phyloP scores from a whole-genome alignment of 2,113 vertebrate genomes.

The Plecturocebus donacophilus region DNA sequence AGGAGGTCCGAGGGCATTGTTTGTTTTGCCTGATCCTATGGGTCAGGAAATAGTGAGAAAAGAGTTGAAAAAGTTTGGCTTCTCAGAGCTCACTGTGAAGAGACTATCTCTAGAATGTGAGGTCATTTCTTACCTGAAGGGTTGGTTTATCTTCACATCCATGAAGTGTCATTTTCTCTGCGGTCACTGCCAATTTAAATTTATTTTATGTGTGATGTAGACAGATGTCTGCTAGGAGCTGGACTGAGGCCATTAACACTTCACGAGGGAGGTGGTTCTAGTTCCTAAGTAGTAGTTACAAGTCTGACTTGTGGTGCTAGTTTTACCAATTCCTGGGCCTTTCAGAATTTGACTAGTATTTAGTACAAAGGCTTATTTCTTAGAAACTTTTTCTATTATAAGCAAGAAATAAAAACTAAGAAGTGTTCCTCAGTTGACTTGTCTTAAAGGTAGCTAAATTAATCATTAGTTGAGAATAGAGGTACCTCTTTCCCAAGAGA shows the following conservation, averaged over 20 bases:
- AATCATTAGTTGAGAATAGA: background rate
- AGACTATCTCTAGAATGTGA: background rate
- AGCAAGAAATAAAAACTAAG: background rate
- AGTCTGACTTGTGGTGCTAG: background rate
- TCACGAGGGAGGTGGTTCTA: background rate
- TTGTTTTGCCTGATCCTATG: background rate
- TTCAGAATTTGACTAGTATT: background rate
- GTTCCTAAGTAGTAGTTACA: background rate
- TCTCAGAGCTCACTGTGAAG: background rate
- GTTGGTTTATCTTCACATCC: constrained; percentile 22
- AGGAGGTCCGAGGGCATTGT: background rate
- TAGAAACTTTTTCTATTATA: background rate
- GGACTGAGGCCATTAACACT: background rate
- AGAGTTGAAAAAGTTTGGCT: background rate
- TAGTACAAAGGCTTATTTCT: background rate
- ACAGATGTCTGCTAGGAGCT: constrained; percentile 50
- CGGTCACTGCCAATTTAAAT: constrained; percentile 55
- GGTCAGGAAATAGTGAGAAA: background rate
- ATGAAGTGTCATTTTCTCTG: constrained; percentile 48
- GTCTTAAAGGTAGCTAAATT: background rate
- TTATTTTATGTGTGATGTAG: constrained; percentile 45
- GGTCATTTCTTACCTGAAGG: constrained; percentile 42
- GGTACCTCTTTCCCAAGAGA: background rate
- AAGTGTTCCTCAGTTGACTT: background rate
- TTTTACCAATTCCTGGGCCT: background rate